phyloP scores from a whole-genome alignment of 2,113 vertebrate species.

The Apus apus region DNA sequence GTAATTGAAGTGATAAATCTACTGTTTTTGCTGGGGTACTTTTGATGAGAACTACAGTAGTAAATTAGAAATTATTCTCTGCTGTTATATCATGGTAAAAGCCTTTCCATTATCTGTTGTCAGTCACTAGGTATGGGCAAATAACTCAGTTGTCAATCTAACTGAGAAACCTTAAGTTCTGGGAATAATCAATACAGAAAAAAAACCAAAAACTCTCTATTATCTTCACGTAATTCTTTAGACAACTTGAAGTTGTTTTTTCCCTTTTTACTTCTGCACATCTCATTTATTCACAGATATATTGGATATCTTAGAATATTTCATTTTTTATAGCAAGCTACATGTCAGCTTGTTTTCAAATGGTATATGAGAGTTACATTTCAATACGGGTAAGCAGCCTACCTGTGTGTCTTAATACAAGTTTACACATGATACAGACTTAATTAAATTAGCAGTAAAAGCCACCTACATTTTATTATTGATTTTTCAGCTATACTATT shows the following conservation, averaged over 20 bases:
- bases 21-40: conserved; percentile 83
- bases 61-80: conserved; percentile 92
- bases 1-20: conserved; percentile 94
- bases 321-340: conserved; percentile 67
- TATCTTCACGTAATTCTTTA: conserved; percentile 59
- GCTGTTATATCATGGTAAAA: conserved; percentile 85
- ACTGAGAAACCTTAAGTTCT: conserved; percentile 78
- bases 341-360: conserved; percentile 60
- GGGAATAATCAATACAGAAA: conserved; percentile 84
- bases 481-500: conserved; percentile 67
- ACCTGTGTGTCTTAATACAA: conserved; percentile 12
- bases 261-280: conserved; percentile 50
- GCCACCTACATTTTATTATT: conserved; percentile 61
- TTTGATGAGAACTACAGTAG: conserved; percentile 87
- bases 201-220: conserved; percentile 44
- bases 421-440: conserved; percentile 39
- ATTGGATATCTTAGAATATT: conserved; percentile 56
- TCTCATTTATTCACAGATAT: conserved; percentile 70
- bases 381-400: conserved; percentile 28
- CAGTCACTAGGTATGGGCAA: conserved; percentile 85
- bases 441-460: conserved; percentile 72
- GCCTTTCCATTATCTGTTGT: conserved; percentile 88
- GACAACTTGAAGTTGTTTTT: conserved; percentile 57
- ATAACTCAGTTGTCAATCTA: conserved; percentile 89
- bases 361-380: conserved; percentile 37